Conservation (phyloP, 2,888 invertebrate genomes). For the Cataglyphis livida region DNA sequence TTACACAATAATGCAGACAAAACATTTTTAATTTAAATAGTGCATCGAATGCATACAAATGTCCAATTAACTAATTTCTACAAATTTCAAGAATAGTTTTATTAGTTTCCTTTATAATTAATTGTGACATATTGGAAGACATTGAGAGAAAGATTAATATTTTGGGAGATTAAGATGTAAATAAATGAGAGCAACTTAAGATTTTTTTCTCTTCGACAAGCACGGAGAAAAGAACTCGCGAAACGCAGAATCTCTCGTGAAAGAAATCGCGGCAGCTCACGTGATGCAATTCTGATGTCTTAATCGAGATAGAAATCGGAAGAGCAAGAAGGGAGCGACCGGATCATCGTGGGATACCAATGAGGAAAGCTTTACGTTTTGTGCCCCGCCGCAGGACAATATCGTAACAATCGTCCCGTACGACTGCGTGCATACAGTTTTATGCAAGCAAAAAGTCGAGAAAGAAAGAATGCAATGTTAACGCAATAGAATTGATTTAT, state of each 20-base stretch:
- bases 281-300: constrained; percentile 39
- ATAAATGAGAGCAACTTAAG: not conserved
- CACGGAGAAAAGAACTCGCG: not conserved
- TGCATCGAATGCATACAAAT: not conserved
- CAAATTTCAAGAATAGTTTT: not conserved
- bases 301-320: constrained; percentile 53
- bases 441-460: constrained; percentile 41
- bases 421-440: constrained; percentile 57
- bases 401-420: constrained; percentile 56
- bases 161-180: not conserved
- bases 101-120: not conserved
- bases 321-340: constrained; percentile 34
- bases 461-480: constrained; percentile 41
- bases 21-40: constrained; percentile 7
- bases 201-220: not conserved
- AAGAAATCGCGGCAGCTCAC: constrained; percentile 21
- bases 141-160: not conserved
- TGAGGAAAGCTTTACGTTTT: constrained; percentile 55
- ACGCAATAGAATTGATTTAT: not conserved
- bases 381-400: constrained; percentile 28
- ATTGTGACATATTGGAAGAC: not conserved
- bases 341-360: constrained; percentile 18
- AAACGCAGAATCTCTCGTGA: not conserved
- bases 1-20: not conserved
- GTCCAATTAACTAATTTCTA: not conserved